phyloP scores from a whole-genome alignment of 1,140 invertebrate species.

The Arion vulgaris region DNA sequence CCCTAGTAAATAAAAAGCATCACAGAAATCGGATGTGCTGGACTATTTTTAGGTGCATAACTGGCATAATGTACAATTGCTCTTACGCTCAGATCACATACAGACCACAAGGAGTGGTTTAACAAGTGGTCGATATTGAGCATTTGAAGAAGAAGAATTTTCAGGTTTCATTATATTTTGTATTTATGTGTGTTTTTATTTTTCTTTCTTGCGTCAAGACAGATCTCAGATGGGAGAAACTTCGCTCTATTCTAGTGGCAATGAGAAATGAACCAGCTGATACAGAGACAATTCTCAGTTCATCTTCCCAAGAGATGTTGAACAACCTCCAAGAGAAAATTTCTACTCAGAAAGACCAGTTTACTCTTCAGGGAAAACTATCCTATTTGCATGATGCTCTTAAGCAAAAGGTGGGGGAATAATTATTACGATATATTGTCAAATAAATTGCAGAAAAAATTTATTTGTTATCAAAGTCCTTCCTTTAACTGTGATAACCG shows the following conservation, averaged over 20 bases:
- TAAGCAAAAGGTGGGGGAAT: constrained; percentile 4
- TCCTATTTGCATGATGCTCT: constrained; percentile 12
- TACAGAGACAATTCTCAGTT: not conserved
- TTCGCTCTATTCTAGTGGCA: constrained; percentile 17
- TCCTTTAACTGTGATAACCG: too few relatives aligned
- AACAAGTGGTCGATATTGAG: too few relatives aligned
- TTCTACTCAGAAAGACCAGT: not conserved
- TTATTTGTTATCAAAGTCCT: too few relatives aligned
- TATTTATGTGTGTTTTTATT: not conserved
- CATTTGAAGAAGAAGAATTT: too few relatives aligned
- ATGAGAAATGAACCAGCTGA: constrained; percentile 35
- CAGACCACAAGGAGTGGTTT: too few relatives aligned
- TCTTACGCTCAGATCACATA: too few relatives aligned
- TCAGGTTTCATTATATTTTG: too few relatives aligned
- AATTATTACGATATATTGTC: not conserved
- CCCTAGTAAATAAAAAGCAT: too few relatives aligned
- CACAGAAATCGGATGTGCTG: too few relatives aligned
- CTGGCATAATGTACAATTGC: too few relatives aligned
- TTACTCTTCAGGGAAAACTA: not conserved
- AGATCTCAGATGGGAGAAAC: constrained; percentile 31
- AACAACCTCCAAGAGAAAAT: constrained; percentile 17
- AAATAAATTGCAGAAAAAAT: too few relatives aligned
- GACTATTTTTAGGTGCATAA: too few relatives aligned
- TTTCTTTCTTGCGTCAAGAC: not conserved
- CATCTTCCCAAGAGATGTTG: not conserved